These are phyloP conservation scores for Synanceia verrucosa DNA, from an alignment of 2,797 vertebrate genomes.

Conservation along the genomic window DNA sequence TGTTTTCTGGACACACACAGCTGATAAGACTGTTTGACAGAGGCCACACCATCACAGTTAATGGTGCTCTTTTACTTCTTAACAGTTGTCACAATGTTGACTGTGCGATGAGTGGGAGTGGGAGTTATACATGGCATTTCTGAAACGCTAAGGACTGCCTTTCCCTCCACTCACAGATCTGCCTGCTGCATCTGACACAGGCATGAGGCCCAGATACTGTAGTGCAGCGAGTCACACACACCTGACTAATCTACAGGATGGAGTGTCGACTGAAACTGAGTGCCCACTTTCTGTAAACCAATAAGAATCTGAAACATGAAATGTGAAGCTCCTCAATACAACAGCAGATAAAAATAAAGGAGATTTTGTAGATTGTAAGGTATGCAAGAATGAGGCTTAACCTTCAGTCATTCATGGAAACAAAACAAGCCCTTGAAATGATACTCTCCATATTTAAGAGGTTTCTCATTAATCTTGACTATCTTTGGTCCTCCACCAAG, in stretches of 20 bases:
- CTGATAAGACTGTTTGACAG: constrained; percentile 13
- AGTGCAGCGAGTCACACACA: background rate
- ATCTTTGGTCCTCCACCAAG: constrained; percentile 37
- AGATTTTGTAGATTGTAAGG: constrained; percentile 12
- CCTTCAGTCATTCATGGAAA: constrained; percentile 22
- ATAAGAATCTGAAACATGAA: constrained; percentile 4
- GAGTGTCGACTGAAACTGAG: constrained; percentile 18
- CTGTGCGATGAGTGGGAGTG: background rate
- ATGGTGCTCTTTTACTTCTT: background rate
- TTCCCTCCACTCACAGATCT: background rate
- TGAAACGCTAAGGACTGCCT: background rate
- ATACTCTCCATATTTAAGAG: too few species aligned
- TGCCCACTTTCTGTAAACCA: constrained; percentile 9
- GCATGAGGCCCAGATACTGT: background rate
- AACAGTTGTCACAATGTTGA: background rate
- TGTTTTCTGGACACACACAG: constrained; percentile 1
- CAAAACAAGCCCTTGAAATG: background rate
- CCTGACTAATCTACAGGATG: constrained; percentile 12
- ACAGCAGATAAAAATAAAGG: constrained; percentile 10
- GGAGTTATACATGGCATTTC: background rate
- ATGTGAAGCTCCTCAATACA: constrained; percentile 4
- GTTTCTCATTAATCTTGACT: constrained; percentile 57
- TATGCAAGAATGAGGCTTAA: constrained; percentile 6
- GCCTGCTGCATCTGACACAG: constrained; percentile 5
- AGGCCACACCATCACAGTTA: background rate